These are phyloP conservation scores for Malacoraja senta DNA, from an alignment of 2,797 vertebrate species.

Conservation along the genomic window DNA sequence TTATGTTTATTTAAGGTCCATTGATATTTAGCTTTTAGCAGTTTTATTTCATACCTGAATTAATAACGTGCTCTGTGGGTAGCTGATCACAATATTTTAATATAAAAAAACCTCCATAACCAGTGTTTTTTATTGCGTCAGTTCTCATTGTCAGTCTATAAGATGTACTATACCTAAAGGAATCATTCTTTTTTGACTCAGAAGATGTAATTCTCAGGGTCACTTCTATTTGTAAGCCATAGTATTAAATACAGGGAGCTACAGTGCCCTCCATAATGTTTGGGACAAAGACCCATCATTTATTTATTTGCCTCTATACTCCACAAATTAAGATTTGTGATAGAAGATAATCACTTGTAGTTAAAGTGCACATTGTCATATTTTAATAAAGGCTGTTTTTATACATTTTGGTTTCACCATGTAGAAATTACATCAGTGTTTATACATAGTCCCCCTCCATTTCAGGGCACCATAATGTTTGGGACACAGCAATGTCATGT, in stretches of 20 bases:
- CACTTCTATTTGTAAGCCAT: conserved; percentile 6
- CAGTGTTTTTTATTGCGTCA: neutral
- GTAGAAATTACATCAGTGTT: no score
- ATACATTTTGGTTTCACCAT: no score
- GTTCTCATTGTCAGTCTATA: neutral
- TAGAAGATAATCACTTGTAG: no score
- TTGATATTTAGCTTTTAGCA: neutral
- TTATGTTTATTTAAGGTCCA: neutral
- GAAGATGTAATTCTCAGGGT: neutral
- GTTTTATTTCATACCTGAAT: neutral
- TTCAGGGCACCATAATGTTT: no score
- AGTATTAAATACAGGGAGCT: neutral
- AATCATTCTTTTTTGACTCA: neutral
- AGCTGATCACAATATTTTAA: neutral
- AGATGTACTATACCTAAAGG: neutral
- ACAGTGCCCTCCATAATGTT: no score
- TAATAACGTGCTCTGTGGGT: neutral
- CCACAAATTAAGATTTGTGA: no score
- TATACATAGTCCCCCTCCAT: no score
- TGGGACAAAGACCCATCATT: no score
- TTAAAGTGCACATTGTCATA: no score
- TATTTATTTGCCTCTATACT: no score
- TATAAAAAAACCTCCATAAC: neutral
- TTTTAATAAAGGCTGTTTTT: no score
- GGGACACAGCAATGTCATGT: no score